Evolutionary conservation across 2,888 invertebrate species (phyloP), one percentile per base, ranked within the genome.

Genomic region (Drosophila longiperda): DNA sequence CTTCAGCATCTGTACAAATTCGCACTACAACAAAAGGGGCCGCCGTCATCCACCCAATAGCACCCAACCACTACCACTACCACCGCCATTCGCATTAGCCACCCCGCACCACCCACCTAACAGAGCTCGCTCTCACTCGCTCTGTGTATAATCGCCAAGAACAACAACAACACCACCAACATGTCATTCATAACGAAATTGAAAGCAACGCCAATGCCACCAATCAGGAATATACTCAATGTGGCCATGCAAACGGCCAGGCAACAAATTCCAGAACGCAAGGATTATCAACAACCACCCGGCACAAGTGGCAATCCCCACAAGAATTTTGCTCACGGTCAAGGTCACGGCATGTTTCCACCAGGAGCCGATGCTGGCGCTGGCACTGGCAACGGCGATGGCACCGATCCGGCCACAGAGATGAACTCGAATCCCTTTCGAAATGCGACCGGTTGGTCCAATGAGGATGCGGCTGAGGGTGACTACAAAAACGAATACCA

Each of bases 231-330:
- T 91, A 96, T 96, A 49, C 91, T 97, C 90, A 96, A 96, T 91
- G 97, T 97, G 78, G 96, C 97, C 32, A 95, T 96, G 95, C 97
- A 97, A 93, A 96, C 97, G 26, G 95, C 97, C 55, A 95, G 96
- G 85, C 96, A 97, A 91, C 95, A 96, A 89, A 95, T 97, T 91
- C 97, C 97, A 59, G 95, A 94, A 3, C 94, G 94, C 40, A 92
- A 94, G 87, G 93, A 93, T 76, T 93, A 93, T 84, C 92, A 92
- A 62, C 92, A 93, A 61, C 93, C 93, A 72, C 89, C 87, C 32
- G 91, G 89, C 36, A 75, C 78, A 49, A 76, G 78, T 64, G 53
- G 67, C 66, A 66, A 80, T 75, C 74, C 82, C 52, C 86, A 86
- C 32, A 87, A 83, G 38, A 74, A 75, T 23, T 80, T 80, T 49